Base-by-base conservation (phyloP, 2,888 invertebrate genomes). In the Isoperla grammatica region DNA sequence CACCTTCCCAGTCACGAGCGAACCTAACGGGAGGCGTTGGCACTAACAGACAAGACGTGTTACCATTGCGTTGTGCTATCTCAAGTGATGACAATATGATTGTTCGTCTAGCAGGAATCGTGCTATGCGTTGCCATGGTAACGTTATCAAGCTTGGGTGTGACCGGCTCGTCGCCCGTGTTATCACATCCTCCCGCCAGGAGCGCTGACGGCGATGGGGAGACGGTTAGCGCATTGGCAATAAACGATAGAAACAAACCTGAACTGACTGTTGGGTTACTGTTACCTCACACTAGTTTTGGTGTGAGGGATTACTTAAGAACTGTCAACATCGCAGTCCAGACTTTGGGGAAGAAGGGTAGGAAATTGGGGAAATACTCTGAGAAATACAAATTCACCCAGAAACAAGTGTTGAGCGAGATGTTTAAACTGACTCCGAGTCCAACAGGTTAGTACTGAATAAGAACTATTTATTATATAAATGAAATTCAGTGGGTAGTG, bases 251-350 rank as follows among this genome's bases (percentile, higher is more conserved):
- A 29, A 53, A 62, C 43, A 49, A 62, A 46, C 54, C 58, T 13
- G 49, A 64, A 61, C 70, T 82, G 57, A 78, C 78, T 66, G 76
- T 88, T 66, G 89, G 88, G 46, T 81, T 89, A 72, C 83, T 89
- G 65, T 83, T 89, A 67, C 89, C 90, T 9, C 84, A 87, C 71
- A 88, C 87, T 71, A 82, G 83, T 65, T 90, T 89, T 72, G 86
- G 86, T 65, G 83, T 81, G 63, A 79, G 87, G 5, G 85, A 85
- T 68, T 88, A 87, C 73, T 79, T 79, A 59, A 76, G 80, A 54
- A 82, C 85, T 56, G 83, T 87, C 66, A 82, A 82, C 71, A 79
- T 77, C 57, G 85, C 84, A 8, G 79, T 87, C 49, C 72, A 74
- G 20, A 79, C 78, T 35, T 73, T 87, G 53, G 79, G 82, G 63